A percentile compares a stretch with the other conserved stretches of the same genome.
Evolutionary conservation across 2,113 vertebrate species (phyloP).

Genomic region (Phalacrocorax aristotelis): DNA sequence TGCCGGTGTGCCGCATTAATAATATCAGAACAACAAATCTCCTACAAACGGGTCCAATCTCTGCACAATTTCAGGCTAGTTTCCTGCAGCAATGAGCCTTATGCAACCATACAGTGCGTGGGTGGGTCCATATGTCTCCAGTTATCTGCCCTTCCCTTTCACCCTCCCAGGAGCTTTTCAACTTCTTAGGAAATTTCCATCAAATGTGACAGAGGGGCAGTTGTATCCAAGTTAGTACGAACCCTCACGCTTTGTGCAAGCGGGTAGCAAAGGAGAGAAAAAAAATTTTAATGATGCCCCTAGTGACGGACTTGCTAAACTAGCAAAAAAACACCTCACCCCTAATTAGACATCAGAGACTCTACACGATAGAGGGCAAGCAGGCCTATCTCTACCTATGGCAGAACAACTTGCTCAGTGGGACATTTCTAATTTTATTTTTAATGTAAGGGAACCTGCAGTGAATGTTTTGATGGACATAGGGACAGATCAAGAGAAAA

Average conservation of each 20-base stretch:
- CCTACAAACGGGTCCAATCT: neutral
- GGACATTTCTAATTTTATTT: neutral
- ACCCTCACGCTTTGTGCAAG: neutral
- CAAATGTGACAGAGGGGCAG: neutral
- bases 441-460: neutral
- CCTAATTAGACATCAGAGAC: neutral
- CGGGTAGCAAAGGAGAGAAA: neutral
- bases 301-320: neutral
- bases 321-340: accelerated
- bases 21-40: neutral
- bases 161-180: neutral
- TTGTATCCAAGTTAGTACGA: neutral
- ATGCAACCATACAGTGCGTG: neutral
- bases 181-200: neutral
- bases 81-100: neutral
- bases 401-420: neutral
- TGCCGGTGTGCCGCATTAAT: neutral
- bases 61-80: neutral
- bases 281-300: neutral
- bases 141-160: conserved; percentile 1
- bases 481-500: neutral
- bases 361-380: neutral
- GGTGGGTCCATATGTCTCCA: neutral
- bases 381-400: neutral
- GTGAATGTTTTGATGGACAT: neutral